Percentiles rank a stretch among this genome's conserved stretches.
These are phyloP conservation scores for Phylloscopus collybita DNA, from an alignment of 2,797 vertebrate genomes.

Conservation along the genomic window DNA sequence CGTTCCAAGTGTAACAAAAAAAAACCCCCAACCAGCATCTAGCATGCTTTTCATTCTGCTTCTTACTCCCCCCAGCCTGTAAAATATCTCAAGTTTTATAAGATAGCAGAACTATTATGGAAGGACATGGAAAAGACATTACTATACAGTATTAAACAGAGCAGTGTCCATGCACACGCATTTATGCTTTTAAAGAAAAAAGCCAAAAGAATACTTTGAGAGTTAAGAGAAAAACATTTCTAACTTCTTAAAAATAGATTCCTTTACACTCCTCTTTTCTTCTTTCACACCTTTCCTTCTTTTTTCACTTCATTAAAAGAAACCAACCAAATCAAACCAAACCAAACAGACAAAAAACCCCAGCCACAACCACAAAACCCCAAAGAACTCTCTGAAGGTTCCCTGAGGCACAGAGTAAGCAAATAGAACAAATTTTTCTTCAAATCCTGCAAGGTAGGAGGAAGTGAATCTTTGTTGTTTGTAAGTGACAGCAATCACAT, in stretches of 20 bases:
- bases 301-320: background rate
- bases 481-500: background rate
- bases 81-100: slow-evolving; percentile 31
- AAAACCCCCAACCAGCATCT: background rate
- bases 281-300: background rate
- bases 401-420: background rate
- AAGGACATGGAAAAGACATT: slow-evolving; percentile 56
- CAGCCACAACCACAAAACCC: background rate
- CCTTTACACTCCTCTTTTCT: background rate
- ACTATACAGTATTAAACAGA: background rate
- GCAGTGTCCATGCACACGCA: background rate
- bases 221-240: background rate
- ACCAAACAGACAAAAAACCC: background rate
- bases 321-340: background rate
- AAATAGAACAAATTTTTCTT: background rate
- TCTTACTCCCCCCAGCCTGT: background rate
- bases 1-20: background rate
- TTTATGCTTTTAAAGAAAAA: background rate
- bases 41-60: background rate
- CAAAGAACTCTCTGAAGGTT: background rate
- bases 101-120: slow-evolving; percentile 13
- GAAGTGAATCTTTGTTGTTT: background rate
- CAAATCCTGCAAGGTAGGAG: background rate
- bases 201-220: background rate
- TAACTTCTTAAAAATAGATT: background rate